Evolutionary conservation across 1,140 invertebrate species (phyloP), one percentile per base, ranked within the genome.

Genomic region (Drosophila pandora): DNA sequence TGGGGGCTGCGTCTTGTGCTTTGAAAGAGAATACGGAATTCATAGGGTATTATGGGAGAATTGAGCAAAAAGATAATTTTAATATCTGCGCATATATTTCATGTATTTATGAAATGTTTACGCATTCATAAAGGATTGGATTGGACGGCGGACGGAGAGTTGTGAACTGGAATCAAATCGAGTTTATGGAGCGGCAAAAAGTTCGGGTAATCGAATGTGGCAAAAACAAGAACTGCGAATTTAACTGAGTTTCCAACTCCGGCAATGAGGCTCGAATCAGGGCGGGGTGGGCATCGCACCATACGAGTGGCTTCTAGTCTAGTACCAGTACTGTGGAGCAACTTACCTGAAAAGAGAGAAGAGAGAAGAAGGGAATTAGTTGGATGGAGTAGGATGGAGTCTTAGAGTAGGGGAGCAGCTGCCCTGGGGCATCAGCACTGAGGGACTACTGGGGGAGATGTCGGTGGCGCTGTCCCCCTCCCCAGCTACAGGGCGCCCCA

Each of bases 321-420:
- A 17, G 17, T 17, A 1, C 17, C 17, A 17, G 17, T 17, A 1
- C 17, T 1, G 17, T 4, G 3, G 37, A 23, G 21, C 9, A 37
- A 69, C 65, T 69, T 43, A 69, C 65, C 65, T 69, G 41, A 22
- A 69, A 69, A 7, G 63, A 71, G 43, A 17, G 0, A 65, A 13
- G 41, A 59, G 34, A 21, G 1, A 3, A 7, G 23, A n/a, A 13
- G 1, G 32, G 53, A 69, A 69, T 68, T 13, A 69, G 56, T 68
- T 39, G 39, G 8, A 25, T 32, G 23, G 13, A 6, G 9, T 39
- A 28, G n/a, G n/a, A n/a, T n/a, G n/a, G n/a, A n/a, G n/a, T 10
- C 10, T 17, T 0, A 21, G n/a, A 21, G 39, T 13, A 5, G 8
- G 8, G 30, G 8, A 8, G 30, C 60, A 63, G 60, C 52, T 48